Base-by-base conservation (phyloP, 2,888 invertebrate species). In the Adelognathus sp. region DNA sequence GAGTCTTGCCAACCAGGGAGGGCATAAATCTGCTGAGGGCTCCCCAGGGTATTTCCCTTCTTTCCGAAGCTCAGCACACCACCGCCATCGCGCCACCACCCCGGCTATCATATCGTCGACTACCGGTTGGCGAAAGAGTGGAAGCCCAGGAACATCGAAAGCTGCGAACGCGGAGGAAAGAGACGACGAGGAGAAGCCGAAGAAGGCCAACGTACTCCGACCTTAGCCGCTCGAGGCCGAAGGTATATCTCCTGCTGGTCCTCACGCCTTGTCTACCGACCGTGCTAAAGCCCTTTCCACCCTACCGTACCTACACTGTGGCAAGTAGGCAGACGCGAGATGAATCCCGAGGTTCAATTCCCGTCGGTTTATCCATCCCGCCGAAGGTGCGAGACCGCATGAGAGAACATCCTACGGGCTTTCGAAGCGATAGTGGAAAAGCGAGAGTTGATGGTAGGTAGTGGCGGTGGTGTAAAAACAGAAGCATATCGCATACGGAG, bases 21-120 rank as follows among this genome's bases (percentile, higher is more conserved):
- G 86, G 86, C 88, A 91, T 90, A 90, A 91, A 91, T 90, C 90
- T 89, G 88, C 88, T 86, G 89, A 88, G 87, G 88, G 88, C 85
- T 90, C 90, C 90, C 90, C 77, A 72, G 90, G 86, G 90, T 88
- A 88, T 90, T 87, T 89, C 88, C 86, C 88, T 83, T 87, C 88
- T 85, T 83, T 83, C 81, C 83, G 76, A 71, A 74, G 46, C 63
- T 33, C 56, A 54, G 60, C 54, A 39, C 60, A 44, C 61, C 56
- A 36, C 39, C 72, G 70, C 63, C 14, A 79, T 78, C 56, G 16
- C 72, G 70, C 63, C 14, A 79, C 79, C 56, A 18, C 70, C 52
- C 31, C 44, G 7, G 16, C 67, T 54, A 61, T 75, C 58, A 67
- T 79, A 75, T 79, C 82, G 72, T 33, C 63, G 58, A 72, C 72